Base-by-base conservation (phyloP, 2,113 vertebrate genomes). In the Rhinopithecus roxellana region DNA sequence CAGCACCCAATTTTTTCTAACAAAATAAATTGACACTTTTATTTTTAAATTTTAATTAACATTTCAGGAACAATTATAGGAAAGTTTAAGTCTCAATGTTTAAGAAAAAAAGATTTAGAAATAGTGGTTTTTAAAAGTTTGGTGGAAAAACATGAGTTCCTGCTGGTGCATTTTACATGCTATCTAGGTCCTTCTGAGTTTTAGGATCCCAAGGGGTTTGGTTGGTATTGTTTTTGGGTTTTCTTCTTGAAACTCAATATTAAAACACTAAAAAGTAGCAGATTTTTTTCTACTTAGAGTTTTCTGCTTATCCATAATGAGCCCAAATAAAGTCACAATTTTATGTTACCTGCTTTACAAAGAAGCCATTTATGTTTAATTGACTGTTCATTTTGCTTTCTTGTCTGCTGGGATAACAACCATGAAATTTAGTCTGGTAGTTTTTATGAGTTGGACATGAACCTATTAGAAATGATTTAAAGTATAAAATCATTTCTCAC, bases 1-100 rank as follows among this genome's bases (percentile, higher is more conserved):
- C 97, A 95, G 97, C 98, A 97, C 95, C 89, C 94, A 96, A 84
- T 88, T 87, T 97, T 38, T 95, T 97, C 97, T 98, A 98, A 98
- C 98, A 98, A 97, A 79, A 97, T 85, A 35, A 95, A 92, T 97
- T 52, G 87, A 86, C 97, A 92, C 90, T 97, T 98, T 98, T 50
- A 67, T 81, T 97, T 96, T 90, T 59, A 94, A 96, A 50, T 72
- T 74, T 97, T 97, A 61, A 88, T 77, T 96, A 59, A 78, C 67
- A 90, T 98, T 89, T 92, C 80, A 96, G 95, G 90, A 98, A 82
- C 89, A 97, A 14, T 57, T 45, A 57, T 35, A 81, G 79, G 48
- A 78, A 78, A 69, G 12, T 59, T 90, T 88, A 89, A 75, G 45
- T 83, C 70, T 90, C 45, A 38, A 35, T 57, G 52, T 89, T 85